phyloP scores from a whole-genome alignment of 92 coral and sea anemone species.

The Hydrozoanthus gracilis region DNA sequence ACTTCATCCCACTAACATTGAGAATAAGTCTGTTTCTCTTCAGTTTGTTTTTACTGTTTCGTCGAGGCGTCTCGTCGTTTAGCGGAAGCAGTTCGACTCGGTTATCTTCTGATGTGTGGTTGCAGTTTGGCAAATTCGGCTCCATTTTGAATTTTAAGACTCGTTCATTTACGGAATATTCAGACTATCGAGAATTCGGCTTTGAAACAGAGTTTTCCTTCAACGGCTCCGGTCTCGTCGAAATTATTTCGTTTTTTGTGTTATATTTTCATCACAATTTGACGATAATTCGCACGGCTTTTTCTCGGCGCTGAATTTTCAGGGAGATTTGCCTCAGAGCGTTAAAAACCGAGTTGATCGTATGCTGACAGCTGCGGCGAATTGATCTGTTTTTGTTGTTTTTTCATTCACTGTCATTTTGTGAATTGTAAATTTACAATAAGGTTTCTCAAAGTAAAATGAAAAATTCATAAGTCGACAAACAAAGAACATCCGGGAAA shows the following conservation, averaged over 20 bases:
- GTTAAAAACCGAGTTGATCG: constrained; percentile 15
- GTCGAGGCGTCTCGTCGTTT: not conserved
- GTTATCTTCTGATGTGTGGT: constrained; percentile 9
- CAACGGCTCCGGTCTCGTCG: not conserved
- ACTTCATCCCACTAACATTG: constrained; percentile 95
- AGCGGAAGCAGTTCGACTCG: constrained; percentile 5
- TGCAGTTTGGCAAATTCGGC: constrained; percentile 10
- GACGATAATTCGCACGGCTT: not conserved
- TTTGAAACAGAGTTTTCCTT: not conserved
- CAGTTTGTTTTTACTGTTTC: not conserved
- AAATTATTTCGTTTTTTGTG: not conserved
- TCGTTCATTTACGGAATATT: constrained; percentile 31
- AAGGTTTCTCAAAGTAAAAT: constrained; percentile 52
- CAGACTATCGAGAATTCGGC: not conserved
- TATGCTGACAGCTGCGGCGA: constrained; percentile 77
- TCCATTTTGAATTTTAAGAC: constrained; percentile 22
- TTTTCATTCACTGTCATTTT: constrained; percentile 83
- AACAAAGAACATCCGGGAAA: constrained; percentile 49
- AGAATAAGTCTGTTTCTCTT: constrained; percentile 67
- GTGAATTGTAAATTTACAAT: constrained; percentile 79
- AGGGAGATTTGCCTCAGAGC: constrained; percentile 21
- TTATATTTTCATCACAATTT: not conserved
- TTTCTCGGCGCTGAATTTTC: not conserved
- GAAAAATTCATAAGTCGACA: constrained; percentile 35
- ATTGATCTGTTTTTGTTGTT: constrained; percentile 79